These are phyloP conservation scores for Anabacerthia variegaticeps DNA, from an alignment of 2,797 vertebrate genomes.

Conservation along the genomic window DNA sequence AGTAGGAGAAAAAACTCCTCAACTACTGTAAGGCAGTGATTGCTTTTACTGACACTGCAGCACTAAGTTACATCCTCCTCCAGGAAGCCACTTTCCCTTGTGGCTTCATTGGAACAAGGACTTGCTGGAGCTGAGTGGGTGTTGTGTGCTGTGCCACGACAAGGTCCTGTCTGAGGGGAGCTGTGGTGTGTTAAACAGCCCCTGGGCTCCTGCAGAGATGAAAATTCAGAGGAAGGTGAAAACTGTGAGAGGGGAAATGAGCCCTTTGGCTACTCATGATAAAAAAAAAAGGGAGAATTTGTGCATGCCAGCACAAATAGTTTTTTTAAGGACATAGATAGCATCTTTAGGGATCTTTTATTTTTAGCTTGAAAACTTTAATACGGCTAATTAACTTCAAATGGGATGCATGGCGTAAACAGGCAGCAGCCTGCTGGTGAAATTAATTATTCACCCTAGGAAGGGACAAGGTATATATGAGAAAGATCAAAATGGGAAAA, in stretches of 20 bases:
- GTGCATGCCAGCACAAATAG: neutral
- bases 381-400: slow-evolving; percentile 6
- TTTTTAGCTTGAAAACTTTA: slow-evolving; percentile 40
- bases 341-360: slow-evolving; percentile 20
- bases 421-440: slow-evolving; percentile 41
- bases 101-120: neutral
- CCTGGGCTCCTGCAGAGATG: neutral
- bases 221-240: neutral
- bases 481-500: neutral
- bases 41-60: neutral
- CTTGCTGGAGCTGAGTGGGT: neutral
- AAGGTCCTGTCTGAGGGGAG: neutral
- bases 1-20: fast-evolving
- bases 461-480: slow-evolving; percentile 8
- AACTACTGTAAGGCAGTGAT: neutral
- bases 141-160: neutral
- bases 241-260: neutral
- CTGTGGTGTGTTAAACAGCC: neutral
- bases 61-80: neutral
- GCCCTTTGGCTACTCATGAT: neutral
- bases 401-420: neutral
- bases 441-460: slow-evolving; percentile 56
- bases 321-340: slow-evolving; percentile 16
- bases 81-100: neutral
- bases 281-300: neutral